Evolutionary conservation across 2,113 vertebrate species (phyloP).

Genomic region (Pao palembangensis): DNA sequence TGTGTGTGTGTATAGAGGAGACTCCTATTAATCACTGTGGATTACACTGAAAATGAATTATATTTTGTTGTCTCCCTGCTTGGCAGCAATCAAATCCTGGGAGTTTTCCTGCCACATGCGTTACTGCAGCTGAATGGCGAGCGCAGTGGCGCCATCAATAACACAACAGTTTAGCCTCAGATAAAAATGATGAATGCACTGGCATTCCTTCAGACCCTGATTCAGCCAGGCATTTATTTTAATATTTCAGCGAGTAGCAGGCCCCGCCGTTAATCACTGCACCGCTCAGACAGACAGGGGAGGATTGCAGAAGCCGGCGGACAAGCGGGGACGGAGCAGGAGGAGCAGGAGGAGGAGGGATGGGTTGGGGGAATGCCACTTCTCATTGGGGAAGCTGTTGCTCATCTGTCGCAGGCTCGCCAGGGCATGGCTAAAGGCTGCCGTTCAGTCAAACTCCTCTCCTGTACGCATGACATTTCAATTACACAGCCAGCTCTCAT

Average conservation of each 20-base stretch:
- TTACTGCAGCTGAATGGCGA: conserved; percentile 51
- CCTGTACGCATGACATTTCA: conserved; percentile 77
- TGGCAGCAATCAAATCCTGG: conserved; percentile 40
- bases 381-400: conserved; percentile 66
- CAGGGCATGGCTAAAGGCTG: conserved; percentile 73
- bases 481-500: conserved; percentile 71
- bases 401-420: conserved; percentile 70
- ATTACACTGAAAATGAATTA: conserved; percentile 43
- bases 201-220: conserved; percentile 54
- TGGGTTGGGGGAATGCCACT: conserved; percentile 63
- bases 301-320: conserved; percentile 26
- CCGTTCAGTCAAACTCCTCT: conserved; percentile 68
- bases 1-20: not conserved
- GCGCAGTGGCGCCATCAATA: conserved; percentile 54
- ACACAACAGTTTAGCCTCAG: conserved; percentile 62
- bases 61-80: conserved; percentile 29
- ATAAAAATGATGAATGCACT: conserved; percentile 59
- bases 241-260: conserved; percentile 64
- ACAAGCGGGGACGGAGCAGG: conserved; percentile 30
- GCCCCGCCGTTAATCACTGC: conserved; percentile 70
- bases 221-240: conserved; percentile 68
- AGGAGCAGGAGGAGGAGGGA: conserved; percentile 59
- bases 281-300: conserved; percentile 48
- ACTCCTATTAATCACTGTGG: conserved; percentile 45
- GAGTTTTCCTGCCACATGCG: conserved; percentile 43